Conservation (phyloP, 2,797 vertebrate species). For the Bradypodion ventrale region DNA sequence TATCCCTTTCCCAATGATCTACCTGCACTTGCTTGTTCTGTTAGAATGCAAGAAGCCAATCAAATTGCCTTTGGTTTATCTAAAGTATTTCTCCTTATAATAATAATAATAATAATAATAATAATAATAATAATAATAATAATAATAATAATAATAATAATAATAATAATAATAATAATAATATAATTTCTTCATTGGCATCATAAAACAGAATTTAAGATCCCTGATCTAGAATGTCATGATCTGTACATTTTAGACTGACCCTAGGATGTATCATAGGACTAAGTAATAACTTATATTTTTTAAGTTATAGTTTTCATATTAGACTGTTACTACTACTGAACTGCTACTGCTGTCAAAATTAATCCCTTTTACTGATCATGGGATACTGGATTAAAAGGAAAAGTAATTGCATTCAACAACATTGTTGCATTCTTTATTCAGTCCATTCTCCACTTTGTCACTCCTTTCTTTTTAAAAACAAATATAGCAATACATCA, state of each 20-base stretch:
- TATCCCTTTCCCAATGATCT: background rate
- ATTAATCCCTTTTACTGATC: background rate
- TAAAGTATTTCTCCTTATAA: too few relatives aligned
- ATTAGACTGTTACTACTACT: background rate
- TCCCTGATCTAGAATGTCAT: background rate
- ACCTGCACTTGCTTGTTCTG: background rate
- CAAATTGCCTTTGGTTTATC: background rate
- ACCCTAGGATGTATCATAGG: background rate
- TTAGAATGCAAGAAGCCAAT: background rate
- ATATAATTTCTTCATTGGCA: background rate
- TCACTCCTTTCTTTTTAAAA: background rate
- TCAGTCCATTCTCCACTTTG: background rate
- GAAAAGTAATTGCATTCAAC: background rate
- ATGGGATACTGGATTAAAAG: background rate
- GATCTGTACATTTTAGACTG: background rate
- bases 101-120: too few relatives aligned
- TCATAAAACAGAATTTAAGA: background rate
- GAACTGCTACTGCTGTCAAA: background rate
- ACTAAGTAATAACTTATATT: background rate
- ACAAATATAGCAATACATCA: background rate
- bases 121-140: too few relatives aligned
- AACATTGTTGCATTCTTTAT: background rate
- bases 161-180: too few relatives aligned
- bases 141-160: too few relatives aligned
- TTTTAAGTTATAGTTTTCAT: background rate